These are phyloP conservation scores for Aphelocoma californica DNA, from an alignment of 2,797 vertebrate species.

Conservation along the genomic window DNA sequence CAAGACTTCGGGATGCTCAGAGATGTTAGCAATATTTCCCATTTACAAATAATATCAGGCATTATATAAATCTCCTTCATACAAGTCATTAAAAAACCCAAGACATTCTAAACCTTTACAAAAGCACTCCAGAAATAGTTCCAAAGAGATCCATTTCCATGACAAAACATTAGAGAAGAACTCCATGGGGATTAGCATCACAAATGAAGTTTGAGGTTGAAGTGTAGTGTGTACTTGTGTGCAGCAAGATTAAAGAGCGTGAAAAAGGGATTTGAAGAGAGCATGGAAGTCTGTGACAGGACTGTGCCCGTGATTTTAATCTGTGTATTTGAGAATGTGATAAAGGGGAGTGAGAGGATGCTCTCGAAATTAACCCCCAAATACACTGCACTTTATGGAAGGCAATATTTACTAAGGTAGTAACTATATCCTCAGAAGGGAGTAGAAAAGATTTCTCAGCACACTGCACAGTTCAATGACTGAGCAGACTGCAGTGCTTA, in stretches of 20 bases:
- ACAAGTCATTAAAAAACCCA: slow-evolving; percentile 74
- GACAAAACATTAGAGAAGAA: slow-evolving; percentile 62
- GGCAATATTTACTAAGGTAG: background rate
- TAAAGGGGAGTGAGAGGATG: background rate
- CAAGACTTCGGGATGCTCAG: slow-evolving; percentile 78
- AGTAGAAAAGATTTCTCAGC: slow-evolving; percentile 25
- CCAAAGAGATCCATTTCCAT: slow-evolving; percentile 70
- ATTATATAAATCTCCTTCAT: slow-evolving; percentile 82
- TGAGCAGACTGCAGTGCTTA: background rate
- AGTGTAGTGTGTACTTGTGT: slow-evolving; percentile 40
- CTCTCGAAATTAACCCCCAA: slow-evolving; percentile 21
- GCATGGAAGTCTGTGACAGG: slow-evolving; percentile 25
- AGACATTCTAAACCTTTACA: slow-evolving; percentile 75
- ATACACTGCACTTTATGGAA: background rate
- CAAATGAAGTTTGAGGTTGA: slow-evolving; percentile 66
- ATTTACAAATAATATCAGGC: slow-evolving; percentile 81
- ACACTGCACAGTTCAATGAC: background rate
- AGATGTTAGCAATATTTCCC: slow-evolving; percentile 76
- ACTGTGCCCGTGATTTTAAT: background rate
- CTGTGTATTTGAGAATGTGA: background rate
- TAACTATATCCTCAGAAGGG: background rate
- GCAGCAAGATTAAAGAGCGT: slow-evolving; percentile 41
- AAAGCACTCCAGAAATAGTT: slow-evolving; percentile 77
- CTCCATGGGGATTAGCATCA: slow-evolving; percentile 67
- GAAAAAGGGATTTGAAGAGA: slow-evolving; percentile 40